These are phyloP conservation scores for Erythrocercus mccallii DNA, from an alignment of 2,113 vertebrate genomes.

Conservation along the genomic window DNA sequence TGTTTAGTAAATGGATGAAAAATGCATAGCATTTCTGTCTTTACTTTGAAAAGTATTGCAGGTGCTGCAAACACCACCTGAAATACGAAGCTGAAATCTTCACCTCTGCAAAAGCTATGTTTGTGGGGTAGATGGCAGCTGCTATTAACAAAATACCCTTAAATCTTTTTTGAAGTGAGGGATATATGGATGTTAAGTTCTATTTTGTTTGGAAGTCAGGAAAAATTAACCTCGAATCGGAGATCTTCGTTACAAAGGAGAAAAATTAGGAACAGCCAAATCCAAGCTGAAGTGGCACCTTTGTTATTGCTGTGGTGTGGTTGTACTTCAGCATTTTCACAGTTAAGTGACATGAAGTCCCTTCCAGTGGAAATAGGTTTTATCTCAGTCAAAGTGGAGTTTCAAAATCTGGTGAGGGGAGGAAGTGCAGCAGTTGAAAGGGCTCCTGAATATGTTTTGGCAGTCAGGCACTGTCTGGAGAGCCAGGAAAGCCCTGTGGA, in stretches of 20 bases:
- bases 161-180: not conserved
- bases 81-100: not conserved
- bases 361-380: not conserved
- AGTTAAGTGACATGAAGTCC: not conserved
- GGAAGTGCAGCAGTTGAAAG: not conserved
- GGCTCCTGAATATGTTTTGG: not conserved
- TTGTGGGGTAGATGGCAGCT: not conserved
- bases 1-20: slow-evolving; percentile 65
- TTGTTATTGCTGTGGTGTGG: not conserved
- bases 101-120: not conserved
- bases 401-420: not conserved
- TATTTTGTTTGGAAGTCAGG: not conserved
- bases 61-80: not conserved
- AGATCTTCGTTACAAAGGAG: not conserved
- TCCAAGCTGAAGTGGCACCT: not conserved
- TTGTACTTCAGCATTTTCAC: not conserved
- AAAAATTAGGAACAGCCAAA: not conserved
- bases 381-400: not conserved
- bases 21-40: slow-evolving; percentile 17
- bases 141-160: not conserved
- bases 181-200: not conserved
- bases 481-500: not conserved
- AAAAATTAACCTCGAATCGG: not conserved
- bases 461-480: not conserved
- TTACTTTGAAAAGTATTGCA: not conserved